Conservation (phyloP, 2,888 invertebrate species). For the Xylota segnis region DNA sequence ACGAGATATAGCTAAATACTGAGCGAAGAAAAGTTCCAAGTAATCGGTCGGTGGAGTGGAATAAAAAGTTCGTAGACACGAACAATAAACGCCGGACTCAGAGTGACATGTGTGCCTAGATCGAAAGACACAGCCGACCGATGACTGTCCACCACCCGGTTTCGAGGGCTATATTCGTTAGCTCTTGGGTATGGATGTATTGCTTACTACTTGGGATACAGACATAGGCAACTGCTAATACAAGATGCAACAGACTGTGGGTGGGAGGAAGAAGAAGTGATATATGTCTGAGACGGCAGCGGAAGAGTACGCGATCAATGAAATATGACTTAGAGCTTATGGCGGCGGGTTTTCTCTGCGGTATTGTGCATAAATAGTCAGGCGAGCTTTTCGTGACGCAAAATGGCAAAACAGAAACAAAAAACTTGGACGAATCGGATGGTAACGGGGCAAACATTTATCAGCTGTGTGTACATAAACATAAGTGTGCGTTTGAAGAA, state of each 20-base stretch:
- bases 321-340: conserved; percentile 37
- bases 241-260: conserved; percentile 25
- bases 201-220: not conserved
- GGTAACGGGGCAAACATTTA: conserved; percentile 19
- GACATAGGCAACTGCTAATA: not conserved
- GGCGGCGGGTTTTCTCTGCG: conserved; percentile 15
- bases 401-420: not conserved
- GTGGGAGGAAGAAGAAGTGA: not conserved
- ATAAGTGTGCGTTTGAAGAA: conserved; percentile 2
- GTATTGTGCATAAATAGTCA: conserved; percentile 7
- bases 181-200: conserved; percentile 7
- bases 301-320: conserved; percentile 38
- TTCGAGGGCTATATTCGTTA: conserved; percentile 43
- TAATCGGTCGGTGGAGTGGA: conserved; percentile 42
- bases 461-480: conserved; percentile 56
- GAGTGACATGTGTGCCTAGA: conserved; percentile 6
- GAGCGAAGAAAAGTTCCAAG: conserved; percentile 51
- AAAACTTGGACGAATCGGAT: conserved; percentile 13
- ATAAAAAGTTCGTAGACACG: conserved; percentile 23
- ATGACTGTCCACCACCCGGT: conserved; percentile 26
- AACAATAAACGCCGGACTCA: conserved; percentile 9
- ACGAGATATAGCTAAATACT: conserved; percentile 60
- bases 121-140: conserved; percentile 26
- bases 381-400: conserved; percentile 59
- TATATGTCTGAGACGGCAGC: not conserved